Evolutionary conservation across 64 coral and sea anemone species (phyloP).

Genomic region (Trachythela sp.): DNA sequence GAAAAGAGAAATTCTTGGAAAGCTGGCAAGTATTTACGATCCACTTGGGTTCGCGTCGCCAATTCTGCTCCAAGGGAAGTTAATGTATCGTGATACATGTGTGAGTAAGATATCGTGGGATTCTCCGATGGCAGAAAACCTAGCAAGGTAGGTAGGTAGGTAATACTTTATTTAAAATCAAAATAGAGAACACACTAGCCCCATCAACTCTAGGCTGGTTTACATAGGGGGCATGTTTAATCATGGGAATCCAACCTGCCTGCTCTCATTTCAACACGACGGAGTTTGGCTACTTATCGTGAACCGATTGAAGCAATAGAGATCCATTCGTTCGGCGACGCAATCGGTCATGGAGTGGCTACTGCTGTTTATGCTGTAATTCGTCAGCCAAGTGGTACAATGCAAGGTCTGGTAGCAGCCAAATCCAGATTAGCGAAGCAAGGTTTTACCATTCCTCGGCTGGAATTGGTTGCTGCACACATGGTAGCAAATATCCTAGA

Average conservation of each 20-base stretch:
- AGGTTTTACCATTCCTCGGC: neutral
- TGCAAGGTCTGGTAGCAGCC: neutral
- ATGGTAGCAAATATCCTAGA: neutral
- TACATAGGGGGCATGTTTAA: too few relatives aligned
- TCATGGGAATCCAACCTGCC: neutral
- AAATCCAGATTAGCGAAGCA: neutral
- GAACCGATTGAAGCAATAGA: neutral
- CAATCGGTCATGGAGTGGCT: neutral
- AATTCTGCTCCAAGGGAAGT: neutral
- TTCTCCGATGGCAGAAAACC: neutral
- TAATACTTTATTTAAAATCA: too few relatives aligned
- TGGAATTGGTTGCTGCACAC: neutral
- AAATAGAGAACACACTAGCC: too few relatives aligned
- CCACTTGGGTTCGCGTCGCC: neutral
- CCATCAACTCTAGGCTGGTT: too few relatives aligned
- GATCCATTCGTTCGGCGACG: neutral
- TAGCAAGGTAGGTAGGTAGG: neutral
- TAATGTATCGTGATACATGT: neutral
- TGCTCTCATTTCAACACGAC: neutral
- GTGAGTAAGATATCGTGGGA: neutral
- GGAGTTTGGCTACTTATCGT: neutral
- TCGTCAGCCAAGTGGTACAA: neutral
- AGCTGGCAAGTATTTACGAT: neutral
- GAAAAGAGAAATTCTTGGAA: neutral
- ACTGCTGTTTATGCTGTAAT: neutral